phyloP scores from a whole-genome alignment of 2,888 invertebrate species.

The Aquatica leii region DNA sequence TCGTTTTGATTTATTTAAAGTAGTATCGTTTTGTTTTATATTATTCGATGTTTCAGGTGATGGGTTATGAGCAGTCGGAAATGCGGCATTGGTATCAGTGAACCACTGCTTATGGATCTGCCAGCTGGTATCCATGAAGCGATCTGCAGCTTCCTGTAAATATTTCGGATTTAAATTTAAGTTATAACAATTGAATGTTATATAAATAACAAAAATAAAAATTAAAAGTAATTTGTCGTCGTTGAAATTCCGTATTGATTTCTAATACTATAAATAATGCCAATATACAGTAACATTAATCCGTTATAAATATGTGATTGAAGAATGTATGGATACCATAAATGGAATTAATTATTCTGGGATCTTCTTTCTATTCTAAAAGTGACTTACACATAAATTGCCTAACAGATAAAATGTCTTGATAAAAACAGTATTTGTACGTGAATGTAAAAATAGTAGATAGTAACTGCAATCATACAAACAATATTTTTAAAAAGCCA shows the following conservation, averaged over 20 bases:
- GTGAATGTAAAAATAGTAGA: neutral
- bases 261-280: slow-evolving; percentile 17
- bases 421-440: slow-evolving; percentile 11
- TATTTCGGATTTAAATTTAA: slow-evolving; percentile 17
- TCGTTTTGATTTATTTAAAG: slow-evolving; percentile 17
- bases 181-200: neutral
- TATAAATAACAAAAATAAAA: neutral
- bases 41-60: slow-evolving; percentile 46
- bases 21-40: slow-evolving; percentile 15
- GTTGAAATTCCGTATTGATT: neutral
- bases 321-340: slow-evolving; percentile 24
- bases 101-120: slow-evolving; percentile 76
- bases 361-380: slow-evolving; percentile 24
- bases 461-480: neutral
- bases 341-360: slow-evolving; percentile 31
- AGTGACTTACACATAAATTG: slow-evolving; percentile 20
- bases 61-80: slow-evolving; percentile 55
- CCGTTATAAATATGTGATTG: slow-evolving; percentile 26
- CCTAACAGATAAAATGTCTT: slow-evolving; percentile 21
- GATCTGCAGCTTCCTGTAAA: slow-evolving; percentile 70
- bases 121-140: slow-evolving; percentile 78
- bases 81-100: slow-evolving; percentile 62
- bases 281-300: slow-evolving; percentile 21
- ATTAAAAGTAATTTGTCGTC: neutral
- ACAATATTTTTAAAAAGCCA: neutral